Evolutionary conservation across 2,113 vertebrate genomes (phyloP), one percentile per base, ranked within the genome.

Genomic region (Thunnus thynnus): DNA sequence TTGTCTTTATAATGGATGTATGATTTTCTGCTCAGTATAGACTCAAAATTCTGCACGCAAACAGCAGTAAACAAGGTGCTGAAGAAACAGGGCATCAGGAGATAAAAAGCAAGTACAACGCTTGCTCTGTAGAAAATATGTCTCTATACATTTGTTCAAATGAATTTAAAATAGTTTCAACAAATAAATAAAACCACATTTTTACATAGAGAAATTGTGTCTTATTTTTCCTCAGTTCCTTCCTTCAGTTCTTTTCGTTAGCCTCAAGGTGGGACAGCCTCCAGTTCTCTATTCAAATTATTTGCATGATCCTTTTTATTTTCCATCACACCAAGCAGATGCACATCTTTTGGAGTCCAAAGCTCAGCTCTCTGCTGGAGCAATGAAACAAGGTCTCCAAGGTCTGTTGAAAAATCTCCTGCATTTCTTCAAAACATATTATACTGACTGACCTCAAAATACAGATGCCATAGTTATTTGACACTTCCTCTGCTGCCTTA

Each of bases 401-500:
- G 55, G 44, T 5, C n/a, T 41, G 18, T 41, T 57, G 41, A 65
- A 72, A 65, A 57, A 41, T 44, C 16, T 58, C 61, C 50, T 64
- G n/a, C 68, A 80, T 79, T 72, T 80, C 61, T 57, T 72, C 77
- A 65, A 80, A 72, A 61, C 27, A 50, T 27, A 51, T 51, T 41
- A 72, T 54, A 16, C 6, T 32, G 13, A 47, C 18, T n/a, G 41
- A 17, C 22, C 41, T 71, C 50, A 63, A 36, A 57, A 36, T 14
- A 30, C 13, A 16, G 46, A 16, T 25, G 3, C 5, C 13, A 30
- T 14, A 17, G 18, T 50, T n/a, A 4, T 46, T 2, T 64, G 17
- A 48, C 36, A 7, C 5, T 27, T 25, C 1, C 17, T 22, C 52
- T 62, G 13, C 46, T 52, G 13, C 18, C 13, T 74, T 22, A 41